Evolutionary conservation across 2,797 vertebrate species (phyloP).

Genomic region (Pelochelys cantorii): DNA sequence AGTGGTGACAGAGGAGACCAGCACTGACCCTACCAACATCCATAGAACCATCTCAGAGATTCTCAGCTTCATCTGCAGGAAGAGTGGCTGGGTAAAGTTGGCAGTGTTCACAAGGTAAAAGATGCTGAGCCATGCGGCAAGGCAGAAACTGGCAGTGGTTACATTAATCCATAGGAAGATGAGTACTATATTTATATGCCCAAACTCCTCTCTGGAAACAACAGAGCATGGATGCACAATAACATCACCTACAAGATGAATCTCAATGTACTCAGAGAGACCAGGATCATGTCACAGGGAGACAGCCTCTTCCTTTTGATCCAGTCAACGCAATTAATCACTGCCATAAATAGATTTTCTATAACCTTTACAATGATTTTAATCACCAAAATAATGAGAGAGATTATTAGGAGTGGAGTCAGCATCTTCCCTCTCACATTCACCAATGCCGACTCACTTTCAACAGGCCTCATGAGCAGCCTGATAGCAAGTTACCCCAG

Average conservation of each 20-base stretch:
- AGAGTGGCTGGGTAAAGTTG: slow-evolving; percentile 3
- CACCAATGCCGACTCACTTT: neutral
- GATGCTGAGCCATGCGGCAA: slow-evolving; percentile 11
- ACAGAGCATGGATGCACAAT: neutral
- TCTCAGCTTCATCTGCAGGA: slow-evolving; percentile 35
- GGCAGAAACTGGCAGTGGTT: slow-evolving; percentile 38
- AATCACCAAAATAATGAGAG: neutral
- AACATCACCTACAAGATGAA: slow-evolving; percentile 16
- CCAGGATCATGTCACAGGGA: slow-evolving; percentile 27
- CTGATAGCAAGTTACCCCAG: neutral
- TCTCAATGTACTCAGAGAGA: neutral
- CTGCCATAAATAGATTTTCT: slow-evolving; percentile 41
- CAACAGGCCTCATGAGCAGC: rapidly evolving
- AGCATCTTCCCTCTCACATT: neutral
- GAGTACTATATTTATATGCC: rapidly evolving
- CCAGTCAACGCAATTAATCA: slow-evolving; percentile 25
- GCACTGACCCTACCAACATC: neutral
- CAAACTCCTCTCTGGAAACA: neutral
- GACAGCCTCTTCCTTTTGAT: neutral
- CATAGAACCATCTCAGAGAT: slow-evolving; percentile 7
- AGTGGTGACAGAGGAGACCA: slow-evolving; percentile 20
- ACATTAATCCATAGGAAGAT: slow-evolving; percentile 12
- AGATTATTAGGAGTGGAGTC: neutral
- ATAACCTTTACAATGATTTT: slow-evolving; percentile 1
- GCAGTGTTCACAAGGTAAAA: slow-evolving; percentile 54